These are phyloP conservation scores for Mythimna vitellina DNA, from an alignment of 2,888 invertebrate species.

Conservation along the genomic window DNA sequence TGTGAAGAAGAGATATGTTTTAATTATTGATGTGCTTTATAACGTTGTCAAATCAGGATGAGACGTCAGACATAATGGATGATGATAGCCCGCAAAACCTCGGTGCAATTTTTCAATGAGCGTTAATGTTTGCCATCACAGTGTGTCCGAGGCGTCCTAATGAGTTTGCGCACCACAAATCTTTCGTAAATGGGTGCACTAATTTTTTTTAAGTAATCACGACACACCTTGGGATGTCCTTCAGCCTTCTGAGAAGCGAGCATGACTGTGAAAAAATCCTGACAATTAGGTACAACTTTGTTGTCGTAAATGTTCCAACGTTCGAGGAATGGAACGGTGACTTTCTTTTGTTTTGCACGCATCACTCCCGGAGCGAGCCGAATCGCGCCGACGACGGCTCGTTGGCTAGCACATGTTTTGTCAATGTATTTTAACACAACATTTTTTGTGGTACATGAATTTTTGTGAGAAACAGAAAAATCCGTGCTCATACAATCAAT, in stretches of 20 bases:
- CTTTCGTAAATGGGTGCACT: constrained; percentile 77
- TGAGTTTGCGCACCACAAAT: constrained; percentile 79
- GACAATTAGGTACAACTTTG: constrained; percentile 81
- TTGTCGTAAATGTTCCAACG: constrained; percentile 72
- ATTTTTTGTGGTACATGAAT: constrained; percentile 55
- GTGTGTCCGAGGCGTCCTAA: constrained; percentile 75
- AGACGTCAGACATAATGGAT: constrained; percentile 69
- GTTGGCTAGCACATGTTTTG: constrained; percentile 78
- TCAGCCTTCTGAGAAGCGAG: constrained; percentile 83
- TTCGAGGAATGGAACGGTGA: constrained; percentile 73
- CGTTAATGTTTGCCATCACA: constrained; percentile 71
- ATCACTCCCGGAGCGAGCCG: constrained; percentile 76
- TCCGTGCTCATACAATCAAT: neutral
- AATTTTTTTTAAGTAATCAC: constrained; percentile 74
- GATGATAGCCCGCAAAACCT: constrained; percentile 71
- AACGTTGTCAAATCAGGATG: constrained; percentile 60
- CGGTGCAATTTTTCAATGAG: constrained; percentile 78
- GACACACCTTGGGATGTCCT: constrained; percentile 78
- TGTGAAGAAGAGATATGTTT: constrained; percentile 35
- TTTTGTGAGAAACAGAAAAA: constrained; percentile 54
- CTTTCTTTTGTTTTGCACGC: constrained; percentile 83
- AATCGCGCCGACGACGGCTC: constrained; percentile 81
- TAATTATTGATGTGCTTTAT: constrained; percentile 57
- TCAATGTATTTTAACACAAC: constrained; percentile 69
- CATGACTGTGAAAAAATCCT: constrained; percentile 75